Conservation (phyloP, 1,140 invertebrate species). For the Bicyclus anynana region DNA sequence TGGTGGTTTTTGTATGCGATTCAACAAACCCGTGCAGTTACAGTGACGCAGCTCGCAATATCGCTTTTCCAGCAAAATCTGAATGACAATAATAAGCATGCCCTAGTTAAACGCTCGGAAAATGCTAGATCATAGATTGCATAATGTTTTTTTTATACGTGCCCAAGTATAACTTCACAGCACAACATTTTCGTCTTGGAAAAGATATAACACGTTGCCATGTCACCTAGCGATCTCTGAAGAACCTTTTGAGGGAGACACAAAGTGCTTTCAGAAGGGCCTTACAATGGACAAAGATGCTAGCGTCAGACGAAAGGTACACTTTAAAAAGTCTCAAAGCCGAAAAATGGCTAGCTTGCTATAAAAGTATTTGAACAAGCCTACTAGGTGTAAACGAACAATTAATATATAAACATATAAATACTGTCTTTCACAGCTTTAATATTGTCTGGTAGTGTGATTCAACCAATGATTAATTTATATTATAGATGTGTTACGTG, state of each 20-base stretch:
- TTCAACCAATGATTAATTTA: no score
- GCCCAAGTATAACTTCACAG: conserved; percentile 5
- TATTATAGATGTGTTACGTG: no score
- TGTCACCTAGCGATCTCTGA: conserved; percentile 30
- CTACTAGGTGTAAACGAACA: no score
- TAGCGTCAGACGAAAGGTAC: conserved; percentile 25
- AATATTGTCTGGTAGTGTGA: no score
- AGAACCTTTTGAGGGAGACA: conserved; percentile 32
- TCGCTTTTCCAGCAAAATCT: no score
- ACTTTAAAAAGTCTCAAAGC: conserved; percentile 16
- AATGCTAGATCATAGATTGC: neutral
- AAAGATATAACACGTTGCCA: conserved; percentile 23
- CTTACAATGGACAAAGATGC: conserved; percentile 35
- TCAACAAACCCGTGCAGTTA: no score
- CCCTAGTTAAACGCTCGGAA: neutral
- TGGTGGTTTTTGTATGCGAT: no score
- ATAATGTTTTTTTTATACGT: conserved; percentile 5
- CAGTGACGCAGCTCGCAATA: no score
- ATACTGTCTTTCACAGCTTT: no score
- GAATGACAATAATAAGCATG: neutral
- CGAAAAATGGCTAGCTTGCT: conserved; percentile 9
- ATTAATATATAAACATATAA: no score
- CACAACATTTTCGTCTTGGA: conserved; percentile 16
- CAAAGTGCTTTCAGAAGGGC: conserved; percentile 32
- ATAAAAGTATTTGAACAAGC: neutral